phyloP scores from a whole-genome alignment of 2,113 vertebrate species.

The Engraulis encrasicolus region DNA sequence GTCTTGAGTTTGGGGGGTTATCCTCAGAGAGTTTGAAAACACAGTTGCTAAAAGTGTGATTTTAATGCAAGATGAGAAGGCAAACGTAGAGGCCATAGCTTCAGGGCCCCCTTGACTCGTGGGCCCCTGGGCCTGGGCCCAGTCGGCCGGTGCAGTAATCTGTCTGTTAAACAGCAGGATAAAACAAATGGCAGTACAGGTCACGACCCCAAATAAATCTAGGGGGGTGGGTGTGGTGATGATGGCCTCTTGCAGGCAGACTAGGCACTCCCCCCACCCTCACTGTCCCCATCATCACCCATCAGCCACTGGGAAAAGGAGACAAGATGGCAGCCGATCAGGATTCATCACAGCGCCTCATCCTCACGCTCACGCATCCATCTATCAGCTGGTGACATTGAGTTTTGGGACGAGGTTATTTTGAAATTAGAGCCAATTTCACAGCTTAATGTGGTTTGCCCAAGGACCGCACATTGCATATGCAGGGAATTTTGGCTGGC shows the following conservation, averaged over 20 bases:
- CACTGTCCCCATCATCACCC: background rate
- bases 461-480: conserved; percentile 30
- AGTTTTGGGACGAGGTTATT: conserved; percentile 52
- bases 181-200: no score
- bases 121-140: no score
- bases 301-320: background rate
- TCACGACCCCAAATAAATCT: no score
- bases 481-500: background rate
- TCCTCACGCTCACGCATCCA: conserved; percentile 41
- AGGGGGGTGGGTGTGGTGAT: no score
- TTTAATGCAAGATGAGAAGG: no score
- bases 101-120: no score
- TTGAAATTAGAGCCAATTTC: conserved; percentile 53
- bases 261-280: background rate
- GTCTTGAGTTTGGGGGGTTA: no score
- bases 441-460: conserved; percentile 50
- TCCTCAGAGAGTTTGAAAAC: no score
- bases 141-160: no score
- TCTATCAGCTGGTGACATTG: conserved; percentile 66
- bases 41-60: no score
- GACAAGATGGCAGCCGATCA: conserved; percentile 57
- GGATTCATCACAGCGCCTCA: conserved; percentile 59
- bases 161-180: no score
- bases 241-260: background rate
- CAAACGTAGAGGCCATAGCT: no score